phyloP scores from a whole-genome alignment of 2,113 vertebrate genomes.

The Lipotes vexillifer region DNA sequence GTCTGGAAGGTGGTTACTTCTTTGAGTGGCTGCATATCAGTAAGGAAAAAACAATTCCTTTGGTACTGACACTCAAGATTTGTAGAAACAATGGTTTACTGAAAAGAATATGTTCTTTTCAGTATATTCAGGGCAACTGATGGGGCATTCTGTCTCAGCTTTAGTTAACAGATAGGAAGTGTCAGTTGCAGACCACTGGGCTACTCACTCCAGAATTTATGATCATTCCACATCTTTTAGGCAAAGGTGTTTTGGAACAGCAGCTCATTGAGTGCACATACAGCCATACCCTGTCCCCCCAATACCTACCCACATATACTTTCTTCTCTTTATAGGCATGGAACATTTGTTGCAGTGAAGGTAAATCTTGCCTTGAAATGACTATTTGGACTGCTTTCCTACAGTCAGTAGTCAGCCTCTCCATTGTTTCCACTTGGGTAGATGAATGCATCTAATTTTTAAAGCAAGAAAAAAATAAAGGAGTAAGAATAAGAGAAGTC shows the following conservation, averaged over 20 bases:
- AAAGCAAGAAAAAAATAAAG: background rate
- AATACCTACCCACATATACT: background rate
- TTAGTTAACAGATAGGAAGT: background rate
- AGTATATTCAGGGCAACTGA: background rate
- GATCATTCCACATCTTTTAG: background rate
- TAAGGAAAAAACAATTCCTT: background rate
- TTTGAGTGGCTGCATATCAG: slow-evolving; percentile 1
- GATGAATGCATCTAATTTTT: background rate
- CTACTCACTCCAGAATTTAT: background rate
- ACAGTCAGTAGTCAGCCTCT: background rate
- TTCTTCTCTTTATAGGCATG: background rate
- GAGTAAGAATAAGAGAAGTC: background rate
- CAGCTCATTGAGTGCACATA: background rate
- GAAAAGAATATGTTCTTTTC: background rate
- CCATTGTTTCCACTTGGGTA: background rate
- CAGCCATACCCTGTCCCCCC: rapidly evolving
- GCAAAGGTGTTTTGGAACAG: background rate
- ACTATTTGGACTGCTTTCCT: background rate
- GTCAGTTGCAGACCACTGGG: background rate
- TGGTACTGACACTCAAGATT: slow-evolving; percentile 32
- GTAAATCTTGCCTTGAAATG: background rate
- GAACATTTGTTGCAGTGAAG: background rate
- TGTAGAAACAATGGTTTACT: slow-evolving; percentile 26
- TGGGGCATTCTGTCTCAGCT: background rate
- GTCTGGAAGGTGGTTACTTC: background rate